Percentiles rank a stretch among this genome's conserved stretches.
Conservation (phyloP, 2,888 invertebrate species). For the Parascotia fuliginaria region DNA sequence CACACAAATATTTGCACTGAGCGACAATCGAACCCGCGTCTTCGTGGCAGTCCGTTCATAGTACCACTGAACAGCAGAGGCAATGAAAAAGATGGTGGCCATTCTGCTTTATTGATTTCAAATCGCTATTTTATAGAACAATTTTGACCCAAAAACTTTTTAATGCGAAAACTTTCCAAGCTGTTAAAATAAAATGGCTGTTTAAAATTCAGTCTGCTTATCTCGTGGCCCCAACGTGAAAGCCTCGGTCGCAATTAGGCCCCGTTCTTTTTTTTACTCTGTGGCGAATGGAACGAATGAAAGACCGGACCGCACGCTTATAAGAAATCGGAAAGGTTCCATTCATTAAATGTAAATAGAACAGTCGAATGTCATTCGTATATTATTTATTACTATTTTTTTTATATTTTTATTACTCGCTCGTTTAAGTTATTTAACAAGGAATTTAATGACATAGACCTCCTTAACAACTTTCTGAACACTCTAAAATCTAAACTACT, state of each 20-base stretch:
- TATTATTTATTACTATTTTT: constrained; percentile 10
- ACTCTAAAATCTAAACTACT: too few species aligned
- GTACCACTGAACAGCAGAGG: not conserved
- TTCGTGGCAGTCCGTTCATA: too few species aligned
- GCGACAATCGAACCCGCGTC: too few species aligned
- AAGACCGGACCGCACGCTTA: constrained; percentile 46
- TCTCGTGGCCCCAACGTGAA: constrained; percentile 53
- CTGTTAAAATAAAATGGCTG: constrained; percentile 2
- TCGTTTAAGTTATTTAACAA: too few species aligned
- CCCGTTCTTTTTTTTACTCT: constrained; percentile 58
- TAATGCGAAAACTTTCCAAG: constrained; percentile 2
- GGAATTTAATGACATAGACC: too few species aligned
- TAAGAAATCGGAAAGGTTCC: constrained; percentile 63
- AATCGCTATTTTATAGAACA: not conserved
- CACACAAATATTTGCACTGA: too few species aligned
- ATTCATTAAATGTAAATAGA: constrained; percentile 53
- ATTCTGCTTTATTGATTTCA: not conserved
- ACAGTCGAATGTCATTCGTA: constrained; percentile 24
- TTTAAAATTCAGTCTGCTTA: constrained; percentile 23
- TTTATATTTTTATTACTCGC: too few species aligned
- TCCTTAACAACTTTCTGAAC: too few species aligned
- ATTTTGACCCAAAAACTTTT: constrained; percentile 7
- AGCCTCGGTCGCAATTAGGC: constrained; percentile 70
- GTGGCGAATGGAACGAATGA: constrained; percentile 53
- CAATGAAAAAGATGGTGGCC: not conserved